Base-by-base conservation (phyloP, 1,140 invertebrate genomes). In the Leucophenga varia region DNA sequence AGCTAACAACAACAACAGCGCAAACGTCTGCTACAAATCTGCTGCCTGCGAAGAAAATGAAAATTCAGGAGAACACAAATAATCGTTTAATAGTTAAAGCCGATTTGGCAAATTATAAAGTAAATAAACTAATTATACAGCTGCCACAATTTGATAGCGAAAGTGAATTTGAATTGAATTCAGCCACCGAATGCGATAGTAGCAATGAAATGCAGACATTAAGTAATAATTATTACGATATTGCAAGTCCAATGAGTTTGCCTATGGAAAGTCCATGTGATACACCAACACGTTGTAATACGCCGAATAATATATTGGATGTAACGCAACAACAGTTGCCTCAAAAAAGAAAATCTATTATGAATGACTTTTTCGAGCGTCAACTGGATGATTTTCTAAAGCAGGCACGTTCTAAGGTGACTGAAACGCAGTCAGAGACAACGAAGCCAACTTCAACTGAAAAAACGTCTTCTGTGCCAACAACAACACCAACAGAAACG, bases 301-400 rank as follows among this genome's bases (percentile, higher is more conserved):
- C 68, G n/a, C 69, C 65, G 17, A 58, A 51, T 16, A 48, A n/a
- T n/a, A n/a, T n/a, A n/a, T n/a, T n/a, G n/a, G n/a, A n/a, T n/a
- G n/a, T n/a, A n/a, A n/a, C n/a, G n/a, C 52, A 17, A 17, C 46
- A 5, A 9, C 43, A 2, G 16, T 39, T n/a, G 7, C 47, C 10
- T 13, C 37, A n/a, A 65, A 61, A 30, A 2, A 20, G 55, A 16
- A 54, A 65, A 13, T 59, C 57, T 12, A 36, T 57, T 25, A 65
- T 64, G 13, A 70, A 57, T 32, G 69, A 70, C n/a, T 52, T 44
- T 31, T 72, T 72, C 22, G 70, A 72, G 36, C 64, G 64, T 42
- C 73, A 64, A 40, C 45, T 72, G 8, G 69, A 72, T 34, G 57
- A 69, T 28, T 73, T 68, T 14, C 50, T 72, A 0, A 70, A 72